A percentile compares a stretch with the other conserved stretches of the same genome.
Conservation (phyloP, 2,113 vertebrate species). For the Balaeniceps rex region DNA sequence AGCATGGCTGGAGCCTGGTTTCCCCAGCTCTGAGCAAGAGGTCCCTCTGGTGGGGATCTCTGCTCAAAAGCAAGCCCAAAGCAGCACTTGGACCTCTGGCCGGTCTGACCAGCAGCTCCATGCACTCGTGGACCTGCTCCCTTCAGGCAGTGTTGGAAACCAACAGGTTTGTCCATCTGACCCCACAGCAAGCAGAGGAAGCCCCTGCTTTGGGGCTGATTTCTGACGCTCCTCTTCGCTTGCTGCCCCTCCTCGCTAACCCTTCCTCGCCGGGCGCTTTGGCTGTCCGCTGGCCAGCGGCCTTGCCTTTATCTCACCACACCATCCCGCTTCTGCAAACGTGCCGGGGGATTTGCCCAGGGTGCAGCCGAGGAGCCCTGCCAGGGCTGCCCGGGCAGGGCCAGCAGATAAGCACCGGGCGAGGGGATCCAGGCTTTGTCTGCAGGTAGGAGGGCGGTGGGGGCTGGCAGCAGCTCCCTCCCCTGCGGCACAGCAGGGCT, state of each 20-base stretch:
- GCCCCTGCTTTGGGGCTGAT: not conserved
- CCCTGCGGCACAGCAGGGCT: not conserved
- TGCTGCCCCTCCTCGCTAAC: not conserved
- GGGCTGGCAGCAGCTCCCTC: not conserved
- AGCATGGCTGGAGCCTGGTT: not conserved
- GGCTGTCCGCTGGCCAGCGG: accelerated
- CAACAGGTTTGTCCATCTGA: accelerated
- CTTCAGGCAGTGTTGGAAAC: accelerated
- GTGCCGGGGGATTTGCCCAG: accelerated
- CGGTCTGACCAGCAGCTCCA: not conserved
- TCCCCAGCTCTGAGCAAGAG: conserved; percentile 14
- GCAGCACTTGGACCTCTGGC: not conserved
- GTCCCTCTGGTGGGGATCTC: conserved; percentile 52
- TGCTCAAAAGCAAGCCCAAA: not conserved
- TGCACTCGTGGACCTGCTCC: not conserved
- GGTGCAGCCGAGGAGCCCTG: not conserved
- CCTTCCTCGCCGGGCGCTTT: accelerated
- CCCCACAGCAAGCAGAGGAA: not conserved
- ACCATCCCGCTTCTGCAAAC: not conserved
- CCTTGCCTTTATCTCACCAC: not conserved
- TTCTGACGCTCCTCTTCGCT: not conserved
- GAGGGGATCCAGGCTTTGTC: not conserved
- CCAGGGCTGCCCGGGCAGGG: not conserved
- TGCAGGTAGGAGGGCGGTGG: accelerated
- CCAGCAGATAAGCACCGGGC: accelerated